Percentiles rank a stretch among this genome's conserved stretches.
phyloP scores from a whole-genome alignment of 2,797 vertebrate genomes.

The Rhabdomys pumilio region DNA sequence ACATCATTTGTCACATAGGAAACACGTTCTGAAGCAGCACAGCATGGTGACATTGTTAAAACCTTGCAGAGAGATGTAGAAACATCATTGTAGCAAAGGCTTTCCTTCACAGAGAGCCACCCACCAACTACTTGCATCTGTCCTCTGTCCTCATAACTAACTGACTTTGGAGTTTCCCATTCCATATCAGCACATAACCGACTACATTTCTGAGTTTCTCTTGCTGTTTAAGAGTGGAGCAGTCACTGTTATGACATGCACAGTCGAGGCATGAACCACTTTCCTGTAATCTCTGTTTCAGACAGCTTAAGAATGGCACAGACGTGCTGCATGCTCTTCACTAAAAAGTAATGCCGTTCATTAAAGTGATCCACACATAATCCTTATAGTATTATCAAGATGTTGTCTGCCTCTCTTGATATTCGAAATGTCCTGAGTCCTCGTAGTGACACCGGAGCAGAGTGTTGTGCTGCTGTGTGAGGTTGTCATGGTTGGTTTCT shows the following conservation, averaged over 20 bases:
- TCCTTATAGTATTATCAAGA: background rate
- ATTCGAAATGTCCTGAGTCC: slow-evolving; percentile 27
- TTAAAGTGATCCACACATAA: slow-evolving; percentile 10
- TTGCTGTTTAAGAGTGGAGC: background rate
- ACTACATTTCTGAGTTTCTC: slow-evolving; percentile 37
- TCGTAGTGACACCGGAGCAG: slow-evolving; percentile 59
- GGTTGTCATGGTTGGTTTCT: slow-evolving; percentile 79
- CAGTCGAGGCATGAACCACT: background rate
- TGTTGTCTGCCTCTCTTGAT: background rate
- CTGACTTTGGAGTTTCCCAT: background rate
- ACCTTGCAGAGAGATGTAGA: background rate
- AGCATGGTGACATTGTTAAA: slow-evolving; percentile 13
- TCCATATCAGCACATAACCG: background rate
- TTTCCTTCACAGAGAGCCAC: background rate
- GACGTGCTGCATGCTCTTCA: background rate
- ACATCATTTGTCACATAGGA: background rate
- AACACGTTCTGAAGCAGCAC: slow-evolving; percentile 1
- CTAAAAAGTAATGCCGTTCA: slow-evolving; percentile 27
- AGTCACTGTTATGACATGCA: background rate
- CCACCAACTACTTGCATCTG: background rate
- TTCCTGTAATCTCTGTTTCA: slow-evolving; percentile 32
- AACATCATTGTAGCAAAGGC: background rate
- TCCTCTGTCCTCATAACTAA: background rate
- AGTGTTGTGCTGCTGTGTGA: slow-evolving; percentile 73
- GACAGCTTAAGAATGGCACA: slow-evolving; percentile 33